These are phyloP conservation scores for Lutjanus campechanus DNA, from an alignment of 2,797 vertebrate species.

Conservation along the genomic window DNA sequence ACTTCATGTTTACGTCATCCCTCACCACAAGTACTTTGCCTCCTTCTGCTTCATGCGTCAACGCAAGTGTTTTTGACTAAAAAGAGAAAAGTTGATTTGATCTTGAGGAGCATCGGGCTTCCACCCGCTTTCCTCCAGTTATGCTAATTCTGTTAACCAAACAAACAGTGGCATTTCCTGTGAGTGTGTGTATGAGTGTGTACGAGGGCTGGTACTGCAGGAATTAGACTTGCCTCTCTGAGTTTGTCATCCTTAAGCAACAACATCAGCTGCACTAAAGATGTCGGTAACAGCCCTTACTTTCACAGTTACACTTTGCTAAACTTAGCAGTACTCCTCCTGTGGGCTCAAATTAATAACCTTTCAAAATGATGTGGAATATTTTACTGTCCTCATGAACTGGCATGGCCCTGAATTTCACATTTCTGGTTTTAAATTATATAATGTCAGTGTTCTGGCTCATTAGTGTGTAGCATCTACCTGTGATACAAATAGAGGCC, in stretches of 20 bases:
- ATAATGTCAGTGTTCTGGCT: slow-evolving; percentile 32
- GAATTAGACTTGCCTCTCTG: slow-evolving; percentile 31
- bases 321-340: not conserved
- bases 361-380: slow-evolving; percentile 28
- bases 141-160: slow-evolving; percentile 60
- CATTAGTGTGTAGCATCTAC: slow-evolving; percentile 43
- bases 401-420: slow-evolving; percentile 2
- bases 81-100: slow-evolving; percentile 54
- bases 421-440: slow-evolving; percentile 24
- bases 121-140: slow-evolving; percentile 33
- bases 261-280: slow-evolving; percentile 31
- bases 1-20: slow-evolving; percentile 56
- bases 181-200: not conserved
- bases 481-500: slow-evolving; percentile 55
- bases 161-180: slow-evolving; percentile 40
- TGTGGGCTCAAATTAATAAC: slow-evolving; percentile 17
- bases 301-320: not conserved
- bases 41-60: slow-evolving; percentile 21
- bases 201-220: not conserved
- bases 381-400: slow-evolving; percentile 17
- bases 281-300: slow-evolving; percentile 17
- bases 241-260: slow-evolving; percentile 34
- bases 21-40: slow-evolving; percentile 52
- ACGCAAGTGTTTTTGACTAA: slow-evolving; percentile 42
- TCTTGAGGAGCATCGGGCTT: slow-evolving; percentile 47